Evolutionary conservation across 2,113 vertebrate species (phyloP).

Genomic region (Pterophyllum scalare): DNA sequence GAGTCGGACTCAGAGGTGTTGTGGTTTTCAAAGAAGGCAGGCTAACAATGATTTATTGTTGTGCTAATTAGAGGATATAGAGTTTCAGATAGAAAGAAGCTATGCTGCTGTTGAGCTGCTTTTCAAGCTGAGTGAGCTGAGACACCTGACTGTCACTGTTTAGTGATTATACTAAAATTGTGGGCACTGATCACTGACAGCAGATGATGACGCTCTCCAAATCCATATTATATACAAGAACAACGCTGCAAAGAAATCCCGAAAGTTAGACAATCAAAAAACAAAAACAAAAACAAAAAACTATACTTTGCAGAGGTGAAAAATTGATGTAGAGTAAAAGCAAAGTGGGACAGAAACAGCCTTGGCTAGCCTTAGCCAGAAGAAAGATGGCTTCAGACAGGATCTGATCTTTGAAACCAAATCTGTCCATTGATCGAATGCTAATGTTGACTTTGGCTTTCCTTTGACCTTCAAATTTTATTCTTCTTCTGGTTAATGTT

Average conservation of each 20-base stretch:
- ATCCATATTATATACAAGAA: background rate
- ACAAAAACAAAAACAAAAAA: background rate
- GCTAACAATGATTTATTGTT: conserved; percentile 1
- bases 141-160: background rate
- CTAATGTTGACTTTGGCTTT: too few relatives aligned
- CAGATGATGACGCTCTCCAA: background rate
- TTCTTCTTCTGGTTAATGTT: too few relatives aligned
- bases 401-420: too few relatives aligned
- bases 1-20: background rate
- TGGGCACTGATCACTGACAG: background rate
- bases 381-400: background rate
- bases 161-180: background rate
- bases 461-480: too few relatives aligned
- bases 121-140: background rate
- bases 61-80: conserved; percentile 7
- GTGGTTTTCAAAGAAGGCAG: background rate
- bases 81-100: background rate
- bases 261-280: background rate
- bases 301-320: background rate
- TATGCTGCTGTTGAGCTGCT: background rate
- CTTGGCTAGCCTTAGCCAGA: background rate
- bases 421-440: too few relatives aligned
- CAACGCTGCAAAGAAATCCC: background rate
- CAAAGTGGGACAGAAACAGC: background rate
- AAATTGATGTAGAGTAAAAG: background rate